Percentiles rank a stretch among this genome's conserved stretches.
Evolutionary conservation across 1,140 invertebrate genomes (phyloP).

Genomic region (Onthophagus taurus): DNA sequence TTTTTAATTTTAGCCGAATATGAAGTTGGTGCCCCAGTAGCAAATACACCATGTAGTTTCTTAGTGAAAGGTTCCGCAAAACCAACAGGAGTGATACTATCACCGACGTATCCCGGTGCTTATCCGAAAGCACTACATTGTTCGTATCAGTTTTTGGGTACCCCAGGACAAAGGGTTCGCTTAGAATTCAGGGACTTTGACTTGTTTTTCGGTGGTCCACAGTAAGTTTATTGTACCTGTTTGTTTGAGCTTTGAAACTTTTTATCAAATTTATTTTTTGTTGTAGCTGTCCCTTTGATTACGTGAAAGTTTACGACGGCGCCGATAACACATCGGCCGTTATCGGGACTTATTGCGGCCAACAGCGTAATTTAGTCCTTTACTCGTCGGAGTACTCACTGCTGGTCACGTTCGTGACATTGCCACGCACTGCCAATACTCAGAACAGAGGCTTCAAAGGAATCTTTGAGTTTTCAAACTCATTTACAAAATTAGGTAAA

Average conservation of each 20-base stretch:
- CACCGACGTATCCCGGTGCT: constrained; percentile 96
- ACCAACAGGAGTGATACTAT: constrained; percentile 75
- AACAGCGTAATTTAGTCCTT: constrained; percentile 88
- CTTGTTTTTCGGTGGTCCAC: constrained; percentile 95
- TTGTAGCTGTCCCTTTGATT: constrained; percentile 95
- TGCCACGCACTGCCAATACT: constrained; percentile 78
- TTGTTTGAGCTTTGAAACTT: background rate
- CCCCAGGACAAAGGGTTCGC: constrained; percentile 79
- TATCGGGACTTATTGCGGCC: constrained; percentile 96
- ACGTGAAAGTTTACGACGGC: constrained; percentile 94
- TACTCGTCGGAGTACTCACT: constrained; percentile 87
- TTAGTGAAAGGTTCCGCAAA: constrained; percentile 66
- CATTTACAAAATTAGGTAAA: constrained; percentile 92
- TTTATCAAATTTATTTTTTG: constrained; percentile 13
- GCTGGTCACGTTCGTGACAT: constrained; percentile 81
- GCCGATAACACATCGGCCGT: constrained; percentile 71
- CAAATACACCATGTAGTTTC: constrained; percentile 73
- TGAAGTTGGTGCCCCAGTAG: constrained; percentile 78
- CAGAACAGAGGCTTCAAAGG: constrained; percentile 93
- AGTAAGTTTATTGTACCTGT: constrained; percentile 60
- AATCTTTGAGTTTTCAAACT: constrained; percentile 92
- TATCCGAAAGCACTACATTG: constrained; percentile 95
- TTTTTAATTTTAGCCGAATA: constrained; percentile 59
- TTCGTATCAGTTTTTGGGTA: constrained; percentile 90
- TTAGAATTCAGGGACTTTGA: constrained; percentile 98